Conservation (phyloP, 1,140 invertebrate species). For the Meloidogyne floridensis region DNA sequence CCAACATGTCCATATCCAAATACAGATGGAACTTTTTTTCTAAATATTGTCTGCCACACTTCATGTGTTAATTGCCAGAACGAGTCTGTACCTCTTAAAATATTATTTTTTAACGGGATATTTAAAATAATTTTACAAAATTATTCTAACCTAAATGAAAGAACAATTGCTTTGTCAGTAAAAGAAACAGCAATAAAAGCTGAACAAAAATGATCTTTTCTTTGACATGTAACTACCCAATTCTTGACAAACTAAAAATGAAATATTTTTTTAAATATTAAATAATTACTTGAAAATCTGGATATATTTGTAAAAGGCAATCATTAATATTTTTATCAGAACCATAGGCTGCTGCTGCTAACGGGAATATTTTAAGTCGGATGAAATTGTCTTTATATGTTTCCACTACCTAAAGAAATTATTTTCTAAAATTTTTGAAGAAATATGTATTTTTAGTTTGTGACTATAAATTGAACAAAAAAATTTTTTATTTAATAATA, state of each 20-base stretch:
- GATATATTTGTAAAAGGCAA: slow-evolving; percentile 16
- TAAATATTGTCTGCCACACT: background rate
- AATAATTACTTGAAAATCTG: background rate
- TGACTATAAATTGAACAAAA: background rate
- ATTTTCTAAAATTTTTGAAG: background rate
- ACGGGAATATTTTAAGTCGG: slow-evolving; percentile 38
- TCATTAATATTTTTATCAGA: background rate
- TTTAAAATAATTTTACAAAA: background rate
- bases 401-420: background rate
- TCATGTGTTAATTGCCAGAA: background rate
- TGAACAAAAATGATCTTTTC: slow-evolving; percentile 41
- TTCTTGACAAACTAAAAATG: background rate
- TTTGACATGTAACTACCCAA: slow-evolving; percentile 35
- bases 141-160: slow-evolving; percentile 38
- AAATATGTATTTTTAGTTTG: background rate
- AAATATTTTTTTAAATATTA: background rate
- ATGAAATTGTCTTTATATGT: slow-evolving; percentile 17
- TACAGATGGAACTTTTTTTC: slow-evolving; percentile 3
- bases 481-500: background rate
- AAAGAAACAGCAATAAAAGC: slow-evolving; percentile 46
- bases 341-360: slow-evolving; percentile 47
- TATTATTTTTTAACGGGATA: background rate
- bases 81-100: background rate
- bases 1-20: slow-evolving; percentile 1
- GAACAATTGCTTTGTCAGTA: slow-evolving; percentile 45